Evolutionary conservation across 2,113 vertebrate genomes (phyloP).

Genomic region (Cynocephalus volans): DNA sequence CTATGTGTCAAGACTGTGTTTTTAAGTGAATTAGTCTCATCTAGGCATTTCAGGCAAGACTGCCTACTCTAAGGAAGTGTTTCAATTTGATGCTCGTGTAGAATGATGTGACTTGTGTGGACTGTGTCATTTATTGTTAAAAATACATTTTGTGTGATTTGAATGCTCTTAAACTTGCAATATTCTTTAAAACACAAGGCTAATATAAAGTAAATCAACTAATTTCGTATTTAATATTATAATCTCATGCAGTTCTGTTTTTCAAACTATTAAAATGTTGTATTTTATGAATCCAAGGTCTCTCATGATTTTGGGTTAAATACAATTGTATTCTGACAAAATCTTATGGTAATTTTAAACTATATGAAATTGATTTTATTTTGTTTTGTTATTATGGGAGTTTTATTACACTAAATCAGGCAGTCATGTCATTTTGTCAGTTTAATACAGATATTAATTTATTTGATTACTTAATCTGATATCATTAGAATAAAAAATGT

Average conservation of each 20-base stretch:
- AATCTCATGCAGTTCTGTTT: background rate
- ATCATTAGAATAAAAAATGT: background rate
- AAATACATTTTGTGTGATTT: background rate
- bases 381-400: background rate
- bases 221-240: background rate
- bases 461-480: background rate
- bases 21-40: background rate
- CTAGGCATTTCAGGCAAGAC: background rate
- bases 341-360: background rate
- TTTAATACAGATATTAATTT: conserved; percentile 19
- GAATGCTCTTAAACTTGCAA: background rate
- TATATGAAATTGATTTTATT: background rate
- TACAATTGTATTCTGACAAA: background rate
- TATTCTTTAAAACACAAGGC: background rate
- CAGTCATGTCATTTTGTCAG: background rate
- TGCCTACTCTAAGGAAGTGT: background rate
- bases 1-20: background rate
- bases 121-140: background rate
- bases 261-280: background rate
- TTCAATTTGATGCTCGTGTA: background rate
- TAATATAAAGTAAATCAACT: background rate
- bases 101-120: background rate
- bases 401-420: background rate
- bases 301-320: conserved; percentile 8
- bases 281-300: conserved; percentile 12